phyloP scores from a whole-genome alignment of 2,888 invertebrate genomes.

The Acleris literana region DNA sequence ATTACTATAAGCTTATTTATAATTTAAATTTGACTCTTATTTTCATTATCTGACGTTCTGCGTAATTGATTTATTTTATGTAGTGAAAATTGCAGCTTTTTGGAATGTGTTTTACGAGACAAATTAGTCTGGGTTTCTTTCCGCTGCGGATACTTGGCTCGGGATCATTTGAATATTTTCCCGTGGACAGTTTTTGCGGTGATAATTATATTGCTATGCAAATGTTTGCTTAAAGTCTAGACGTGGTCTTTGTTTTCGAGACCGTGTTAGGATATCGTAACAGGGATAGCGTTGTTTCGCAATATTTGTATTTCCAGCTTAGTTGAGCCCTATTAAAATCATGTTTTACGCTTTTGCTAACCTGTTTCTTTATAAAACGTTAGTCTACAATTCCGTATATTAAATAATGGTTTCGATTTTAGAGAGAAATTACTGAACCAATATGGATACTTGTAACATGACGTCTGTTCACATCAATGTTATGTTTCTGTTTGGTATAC shows the following conservation, averaged over 20 bases:
- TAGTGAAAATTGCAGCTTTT: neutral
- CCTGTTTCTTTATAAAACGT: too few relatives aligned
- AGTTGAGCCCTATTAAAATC: too few relatives aligned
- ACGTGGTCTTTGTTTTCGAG: conserved; percentile 4
- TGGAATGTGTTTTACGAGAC: conserved; percentile 2
- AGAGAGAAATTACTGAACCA: too few relatives aligned
- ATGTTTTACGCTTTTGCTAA: too few relatives aligned
- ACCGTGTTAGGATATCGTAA: neutral
- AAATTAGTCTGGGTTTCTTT: conserved; percentile 8
- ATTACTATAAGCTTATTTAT: conserved; percentile 17
- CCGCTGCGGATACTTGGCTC: conserved; percentile 9
- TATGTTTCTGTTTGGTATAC: too few relatives aligned
- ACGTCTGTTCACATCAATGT: too few relatives aligned
- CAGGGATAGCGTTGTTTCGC: neutral
- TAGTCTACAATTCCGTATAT: too few relatives aligned
- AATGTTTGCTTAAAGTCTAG: conserved; percentile 14
- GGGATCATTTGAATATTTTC: conserved; percentile 7
- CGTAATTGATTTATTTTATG: neutral
- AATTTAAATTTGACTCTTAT: conserved; percentile 1
- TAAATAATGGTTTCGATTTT: too few relatives aligned
- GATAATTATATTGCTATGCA: conserved; percentile 8
- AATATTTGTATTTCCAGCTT: neutral
- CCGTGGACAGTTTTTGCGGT: conserved; percentile 9
- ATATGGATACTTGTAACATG: too few relatives aligned
- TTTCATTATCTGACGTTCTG: conserved; percentile 3